Base-by-base conservation (phyloP, 2,113 vertebrate species). In the Sinocyclocheilus anophthalmus region DNA sequence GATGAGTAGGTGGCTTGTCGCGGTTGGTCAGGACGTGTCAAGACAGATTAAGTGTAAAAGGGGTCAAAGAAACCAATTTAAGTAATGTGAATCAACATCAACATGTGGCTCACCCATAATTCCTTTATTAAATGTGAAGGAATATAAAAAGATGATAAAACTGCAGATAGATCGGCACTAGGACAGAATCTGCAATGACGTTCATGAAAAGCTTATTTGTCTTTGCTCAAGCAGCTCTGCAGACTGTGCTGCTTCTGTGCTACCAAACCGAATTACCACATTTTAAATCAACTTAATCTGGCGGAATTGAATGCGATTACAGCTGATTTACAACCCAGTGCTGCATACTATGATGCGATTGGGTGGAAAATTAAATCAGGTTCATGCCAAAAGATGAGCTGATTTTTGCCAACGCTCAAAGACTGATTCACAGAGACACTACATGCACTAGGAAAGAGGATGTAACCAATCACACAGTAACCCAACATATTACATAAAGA, bases 221-320 rank as follows among this genome's bases (percentile, higher is more conserved):
- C 22, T 37, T n/a, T 18, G 24, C 13, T 78, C 30, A 37, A 24
- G 72, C 30, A 55, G 39, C 30, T 53, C 37, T 33, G n/a, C 39
- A 53, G 42, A 84, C 75, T 11, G 18, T 37, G 26, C 83, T 84
- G 16, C 55, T 20, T 39, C 70, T 81, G 72, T 59, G 59, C 14
- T 10, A 14, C 16, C 22, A 84, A 83, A 87, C n/a, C 48, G 26
- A 79, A 78, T 87, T 42, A 87, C 4, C 77, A 22, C 53, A 76
- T 69, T 65, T 33, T 53, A 85, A 88, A 85, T 86, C 84, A 57
- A 77, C 55, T 87, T 84, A 69, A 57, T 77, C 30, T 33, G 48
- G 13, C 4, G 63, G 50, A 83, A 72, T 57, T 79, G 18, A 77
- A 79, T 39, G 55, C 14, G 55, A 79, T 63, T 39, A 63, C 14